A percentile compares a stretch with the other conserved stretches of the same genome.
These are phyloP conservation scores for Abramis brama DNA, from an alignment of 2,113 vertebrate genomes.

Conservation along the genomic window DNA sequence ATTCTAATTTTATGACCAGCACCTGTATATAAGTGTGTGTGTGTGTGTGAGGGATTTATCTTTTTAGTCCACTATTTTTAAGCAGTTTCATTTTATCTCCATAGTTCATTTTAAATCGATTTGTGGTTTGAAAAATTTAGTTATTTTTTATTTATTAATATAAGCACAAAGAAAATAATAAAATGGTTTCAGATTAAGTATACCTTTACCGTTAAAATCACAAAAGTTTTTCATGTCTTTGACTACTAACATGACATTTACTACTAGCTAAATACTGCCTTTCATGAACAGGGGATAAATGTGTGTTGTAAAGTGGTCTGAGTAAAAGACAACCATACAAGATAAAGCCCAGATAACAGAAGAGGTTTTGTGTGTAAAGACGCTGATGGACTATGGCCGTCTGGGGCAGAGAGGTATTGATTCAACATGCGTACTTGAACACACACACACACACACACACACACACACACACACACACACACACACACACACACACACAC, in stretches of 20 bases:
- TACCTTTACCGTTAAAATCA: not conserved
- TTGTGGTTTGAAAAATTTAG: not conserved
- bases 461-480: conserved; percentile 2
- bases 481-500: conserved; percentile 36
- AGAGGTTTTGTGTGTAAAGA: conserved; percentile 9
- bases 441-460: not conserved
- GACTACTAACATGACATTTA: not conserved
- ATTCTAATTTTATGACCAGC: too few relatives aligned
- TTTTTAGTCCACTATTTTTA: not conserved
- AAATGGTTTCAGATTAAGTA: not conserved
- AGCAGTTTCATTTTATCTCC: not conserved
- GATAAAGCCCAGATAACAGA: conserved; percentile 14
- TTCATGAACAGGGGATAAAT: conserved; percentile 5
- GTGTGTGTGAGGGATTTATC: too few relatives aligned
- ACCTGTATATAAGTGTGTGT: too few relatives aligned
- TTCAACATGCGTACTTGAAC: not conserved
- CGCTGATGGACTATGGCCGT: conserved; percentile 21
- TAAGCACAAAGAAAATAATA: not conserved
- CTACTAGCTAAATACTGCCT: conserved; percentile 10
- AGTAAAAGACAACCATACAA: conserved; percentile 24
- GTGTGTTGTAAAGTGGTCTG: conserved; percentile 26
- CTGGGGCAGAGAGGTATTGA: conserved; percentile 19
- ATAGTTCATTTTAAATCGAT: not conserved
- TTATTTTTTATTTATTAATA: not conserved
- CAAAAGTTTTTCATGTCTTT: not conserved